These are phyloP conservation scores for Lethrus apterus DNA, from an alignment of 1,140 invertebrate genomes.

Conservation along the genomic window DNA sequence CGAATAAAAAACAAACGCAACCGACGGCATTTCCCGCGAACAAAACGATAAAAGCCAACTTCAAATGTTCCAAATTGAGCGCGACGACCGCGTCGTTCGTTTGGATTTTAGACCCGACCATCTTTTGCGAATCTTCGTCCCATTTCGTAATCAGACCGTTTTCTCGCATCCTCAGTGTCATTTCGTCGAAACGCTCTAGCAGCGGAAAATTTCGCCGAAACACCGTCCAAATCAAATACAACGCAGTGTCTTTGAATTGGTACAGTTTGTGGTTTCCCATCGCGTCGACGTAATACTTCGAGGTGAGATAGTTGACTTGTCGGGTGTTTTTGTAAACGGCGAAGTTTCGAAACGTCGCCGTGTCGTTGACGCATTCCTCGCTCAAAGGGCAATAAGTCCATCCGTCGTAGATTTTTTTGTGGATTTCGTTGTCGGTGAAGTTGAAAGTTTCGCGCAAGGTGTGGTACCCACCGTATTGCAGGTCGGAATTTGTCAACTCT, in stretches of 20 bases:
- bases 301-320: conserved; percentile 10
- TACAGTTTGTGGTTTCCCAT: conserved; percentile 6
- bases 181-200: neutral
- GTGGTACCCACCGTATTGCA: conserved; percentile 9
- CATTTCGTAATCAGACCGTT: conserved; percentile 18
- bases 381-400: conserved; percentile 9
- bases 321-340: conserved; percentile 11
- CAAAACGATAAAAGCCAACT: conserved; percentile 10
- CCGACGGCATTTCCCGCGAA: neutral
- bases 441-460: conserved; percentile 5
- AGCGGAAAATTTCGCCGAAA: conserved; percentile 11
- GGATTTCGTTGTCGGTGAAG: conserved; percentile 2
- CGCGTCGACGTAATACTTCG: neutral
- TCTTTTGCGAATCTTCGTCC: conserved; percentile 10
- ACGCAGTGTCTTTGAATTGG: neutral
- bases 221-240: conserved; percentile 1
- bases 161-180: conserved; percentile 6
- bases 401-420: conserved; percentile 4
- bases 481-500: conserved; percentile 13
- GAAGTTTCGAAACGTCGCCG: conserved; percentile 11
- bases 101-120: neutral
- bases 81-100: neutral
- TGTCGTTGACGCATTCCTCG: conserved; percentile 11
- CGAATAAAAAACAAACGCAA: neutral
- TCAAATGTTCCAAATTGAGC: conserved; percentile 10